phyloP scores from a whole-genome alignment of 92 coral and sea anemone genomes.

The Parazoanthus atlanticus region DNA sequence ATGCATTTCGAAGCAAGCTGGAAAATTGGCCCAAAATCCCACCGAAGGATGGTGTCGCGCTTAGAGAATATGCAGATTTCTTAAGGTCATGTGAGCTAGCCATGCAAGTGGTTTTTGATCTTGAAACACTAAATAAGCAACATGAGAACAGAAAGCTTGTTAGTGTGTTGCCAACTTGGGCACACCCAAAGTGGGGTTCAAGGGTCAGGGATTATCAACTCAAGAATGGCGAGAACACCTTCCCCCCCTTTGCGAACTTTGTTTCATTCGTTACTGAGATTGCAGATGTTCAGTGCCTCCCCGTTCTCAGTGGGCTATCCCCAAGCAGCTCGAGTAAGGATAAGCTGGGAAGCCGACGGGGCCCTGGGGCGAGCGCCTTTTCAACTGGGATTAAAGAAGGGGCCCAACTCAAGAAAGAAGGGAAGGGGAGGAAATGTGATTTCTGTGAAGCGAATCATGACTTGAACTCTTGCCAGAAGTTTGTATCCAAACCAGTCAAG shows the following conservation, averaged over 20 bases:
- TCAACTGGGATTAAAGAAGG: conserved; percentile 12
- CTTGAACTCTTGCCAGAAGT: conserved; percentile 19
- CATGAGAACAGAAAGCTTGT: conserved; percentile 56
- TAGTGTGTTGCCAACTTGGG: conserved; percentile 43
- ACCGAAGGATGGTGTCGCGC: conserved; percentile 48
- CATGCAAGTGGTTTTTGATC: conserved; percentile 54
- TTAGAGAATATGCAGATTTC: conserved; percentile 61
- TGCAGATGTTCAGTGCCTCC: conserved; percentile 28
- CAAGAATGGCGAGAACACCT: conserved; percentile 46
- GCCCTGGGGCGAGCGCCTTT: conserved; percentile 15
- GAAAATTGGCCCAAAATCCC: conserved; percentile 58
- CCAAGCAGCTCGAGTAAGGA: conserved; percentile 11
- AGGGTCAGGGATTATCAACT: conserved; percentile 42
- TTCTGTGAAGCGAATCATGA: conserved; percentile 21
- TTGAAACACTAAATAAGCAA: conserved; percentile 55
- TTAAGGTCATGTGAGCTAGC: conserved; percentile 57
- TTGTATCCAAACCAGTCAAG: conserved; percentile 31
- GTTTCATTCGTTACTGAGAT: conserved; percentile 27
- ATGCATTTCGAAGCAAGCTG: conserved; percentile 57
- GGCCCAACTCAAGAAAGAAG: conserved; percentile 27
- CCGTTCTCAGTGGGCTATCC: conserved; percentile 28
- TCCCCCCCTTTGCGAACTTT: conserved; percentile 42
- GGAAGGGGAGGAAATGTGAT: conserved; percentile 4
- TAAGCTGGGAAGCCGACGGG: conserved; percentile 14
- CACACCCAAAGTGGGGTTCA: conserved; percentile 65